These are phyloP conservation scores for Rallus limicola DNA, from an alignment of 2,113 vertebrate species.

Conservation along the genomic window DNA sequence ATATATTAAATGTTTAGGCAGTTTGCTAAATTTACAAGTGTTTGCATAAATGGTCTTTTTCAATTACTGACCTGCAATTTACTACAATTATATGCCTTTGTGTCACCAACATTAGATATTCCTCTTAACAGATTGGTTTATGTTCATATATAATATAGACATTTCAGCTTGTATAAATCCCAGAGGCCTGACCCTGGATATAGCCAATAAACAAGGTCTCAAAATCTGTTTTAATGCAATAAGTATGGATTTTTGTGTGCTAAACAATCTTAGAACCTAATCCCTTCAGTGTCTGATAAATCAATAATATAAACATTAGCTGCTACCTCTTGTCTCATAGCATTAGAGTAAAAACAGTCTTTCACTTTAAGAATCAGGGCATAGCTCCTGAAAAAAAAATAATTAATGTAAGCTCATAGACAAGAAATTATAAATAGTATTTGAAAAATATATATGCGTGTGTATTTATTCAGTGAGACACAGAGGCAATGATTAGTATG, in stretches of 20 bases:
- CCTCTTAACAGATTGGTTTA: neutral
- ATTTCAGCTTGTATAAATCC: slow-evolving; percentile 39
- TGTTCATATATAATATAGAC: neutral
- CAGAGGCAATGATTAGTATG: neutral
- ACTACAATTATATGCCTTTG: neutral
- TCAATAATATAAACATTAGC: slow-evolving; percentile 61
- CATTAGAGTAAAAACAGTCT: neutral
- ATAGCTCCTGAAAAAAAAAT: neutral
- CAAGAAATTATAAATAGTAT: neutral
- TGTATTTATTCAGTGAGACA: neutral
- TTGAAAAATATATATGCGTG: neutral
- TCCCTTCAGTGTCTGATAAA: slow-evolving; percentile 38
- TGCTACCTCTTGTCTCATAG: neutral
- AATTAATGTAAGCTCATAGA: neutral
- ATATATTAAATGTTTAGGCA: neutral
- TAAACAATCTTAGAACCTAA: slow-evolving; percentile 42
- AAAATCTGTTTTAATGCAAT: slow-evolving; percentile 34
- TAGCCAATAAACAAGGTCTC: slow-evolving; percentile 16
- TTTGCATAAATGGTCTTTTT: neutral
- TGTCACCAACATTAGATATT: neutral
- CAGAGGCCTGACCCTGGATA: neutral
- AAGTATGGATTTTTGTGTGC: slow-evolving; percentile 48
- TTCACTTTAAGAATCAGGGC: neutral
- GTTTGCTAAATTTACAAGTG: neutral
- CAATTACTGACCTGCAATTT: slow-evolving; percentile 27